Conservation (phyloP, 2,113 vertebrate genomes). For the Gasterosteus nipponicus region DNA sequence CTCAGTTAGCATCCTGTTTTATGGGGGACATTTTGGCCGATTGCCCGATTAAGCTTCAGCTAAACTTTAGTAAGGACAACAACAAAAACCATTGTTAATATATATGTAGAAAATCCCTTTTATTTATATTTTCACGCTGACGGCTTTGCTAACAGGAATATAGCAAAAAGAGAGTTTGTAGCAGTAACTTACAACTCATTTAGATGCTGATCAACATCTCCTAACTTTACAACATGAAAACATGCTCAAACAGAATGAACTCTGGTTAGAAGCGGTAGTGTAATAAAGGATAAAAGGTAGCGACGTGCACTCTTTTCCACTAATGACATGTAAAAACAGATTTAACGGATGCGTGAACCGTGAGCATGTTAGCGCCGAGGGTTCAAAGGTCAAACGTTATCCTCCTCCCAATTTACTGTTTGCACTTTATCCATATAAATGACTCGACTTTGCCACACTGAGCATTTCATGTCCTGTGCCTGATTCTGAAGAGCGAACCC, state of each 20-base stretch:
- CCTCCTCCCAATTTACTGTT: too few species aligned
- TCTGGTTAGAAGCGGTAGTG: conserved; percentile 37
- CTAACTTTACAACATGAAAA: conserved; percentile 13
- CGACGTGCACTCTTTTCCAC: neutral
- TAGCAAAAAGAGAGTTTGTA: neutral
- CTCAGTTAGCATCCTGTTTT: conserved; percentile 27
- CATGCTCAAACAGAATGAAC: neutral
- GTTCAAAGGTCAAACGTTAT: too few species aligned
- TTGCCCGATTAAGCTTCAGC: neutral
- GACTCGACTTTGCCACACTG: too few species aligned
- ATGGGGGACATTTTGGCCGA: conserved; percentile 6
- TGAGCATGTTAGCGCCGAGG: neutral
- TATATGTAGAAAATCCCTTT: conserved; percentile 39
- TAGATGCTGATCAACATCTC: neutral
- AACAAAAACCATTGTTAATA: conserved; percentile 1
- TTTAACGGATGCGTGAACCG: neutral
- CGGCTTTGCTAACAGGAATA: neutral
- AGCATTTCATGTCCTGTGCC: neutral
- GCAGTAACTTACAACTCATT: neutral
- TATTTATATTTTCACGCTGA: neutral
- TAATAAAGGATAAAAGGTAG: neutral
- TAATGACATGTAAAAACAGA: neutral
- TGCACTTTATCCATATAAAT: too few species aligned
- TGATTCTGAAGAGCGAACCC: neutral
- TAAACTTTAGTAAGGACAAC: neutral